These are phyloP conservation scores for Athalia circularis DNA, from an alignment of 2,888 invertebrate species.

Conservation along the genomic window DNA sequence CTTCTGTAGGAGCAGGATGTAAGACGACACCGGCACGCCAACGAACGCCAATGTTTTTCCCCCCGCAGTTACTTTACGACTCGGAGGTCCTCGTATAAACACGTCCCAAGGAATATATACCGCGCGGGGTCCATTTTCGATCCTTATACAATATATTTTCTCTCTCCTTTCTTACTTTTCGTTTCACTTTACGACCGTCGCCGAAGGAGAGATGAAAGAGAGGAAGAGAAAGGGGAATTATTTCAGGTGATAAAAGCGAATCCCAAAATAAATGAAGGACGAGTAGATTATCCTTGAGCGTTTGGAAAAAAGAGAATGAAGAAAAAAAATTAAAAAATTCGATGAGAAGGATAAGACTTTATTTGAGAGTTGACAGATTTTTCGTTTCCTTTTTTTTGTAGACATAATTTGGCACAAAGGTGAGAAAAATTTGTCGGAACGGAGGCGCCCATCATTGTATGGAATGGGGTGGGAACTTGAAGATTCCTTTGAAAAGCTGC, in stretches of 20 bases:
- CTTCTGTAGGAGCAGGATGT: slow-evolving; percentile 43
- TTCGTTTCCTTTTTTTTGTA: no score
- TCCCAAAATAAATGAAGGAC: slow-evolving; percentile 50
- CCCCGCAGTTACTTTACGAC: slow-evolving; percentile 51
- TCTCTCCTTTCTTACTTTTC: background rate
- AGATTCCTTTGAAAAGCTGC: background rate
- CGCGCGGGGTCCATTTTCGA: slow-evolving; percentile 40
- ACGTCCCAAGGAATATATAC: slow-evolving; percentile 50
- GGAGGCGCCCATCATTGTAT: no score
- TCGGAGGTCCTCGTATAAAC: slow-evolving; percentile 52
- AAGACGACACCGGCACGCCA: slow-evolving; percentile 41
- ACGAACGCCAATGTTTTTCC: slow-evolving; percentile 19
- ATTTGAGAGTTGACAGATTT: no score
- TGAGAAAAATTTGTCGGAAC: no score
- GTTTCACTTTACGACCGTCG: slow-evolving; percentile 21
- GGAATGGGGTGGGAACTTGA: no score
- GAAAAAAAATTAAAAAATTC: no score
- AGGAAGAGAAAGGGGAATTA: slow-evolving; percentile 16
- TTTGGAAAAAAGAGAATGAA: no score
- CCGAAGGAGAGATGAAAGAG: background rate
- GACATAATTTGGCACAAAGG: no score
- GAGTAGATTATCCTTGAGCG: no score
- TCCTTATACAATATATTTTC: background rate
- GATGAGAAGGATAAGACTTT: no score
- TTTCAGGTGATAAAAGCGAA: slow-evolving; percentile 50